Evolutionary conservation across 1,140 invertebrate species (phyloP).

Genomic region (Caenorhabditis briggsae): DNA sequence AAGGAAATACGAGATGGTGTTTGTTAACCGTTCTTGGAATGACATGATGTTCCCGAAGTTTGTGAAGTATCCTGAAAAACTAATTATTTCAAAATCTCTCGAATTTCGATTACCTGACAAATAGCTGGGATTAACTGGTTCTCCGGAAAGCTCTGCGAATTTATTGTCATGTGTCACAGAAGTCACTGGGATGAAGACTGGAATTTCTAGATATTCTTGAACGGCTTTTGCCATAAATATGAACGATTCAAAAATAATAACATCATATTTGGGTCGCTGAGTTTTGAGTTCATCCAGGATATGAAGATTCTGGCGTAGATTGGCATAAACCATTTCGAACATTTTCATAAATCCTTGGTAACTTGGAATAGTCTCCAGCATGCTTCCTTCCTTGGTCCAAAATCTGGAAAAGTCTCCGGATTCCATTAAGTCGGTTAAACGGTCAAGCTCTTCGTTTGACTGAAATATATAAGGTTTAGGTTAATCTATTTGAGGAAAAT

Average conservation of each 20-base stretch:
- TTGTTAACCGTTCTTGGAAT: slow-evolving; percentile 7
- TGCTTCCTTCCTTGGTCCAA: slow-evolving; percentile 13
- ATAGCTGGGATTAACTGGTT: slow-evolving; percentile 13
- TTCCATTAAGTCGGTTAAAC: not conserved
- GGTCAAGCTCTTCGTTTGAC: not conserved
- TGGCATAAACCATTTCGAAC: not conserved
- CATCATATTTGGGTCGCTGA: slow-evolving; percentile 6
- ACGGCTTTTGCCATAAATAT: slow-evolving; percentile 14
- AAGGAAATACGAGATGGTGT: slow-evolving; percentile 12
- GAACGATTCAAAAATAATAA: slow-evolving; percentile 8
- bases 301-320: not conserved
- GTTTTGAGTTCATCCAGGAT: slow-evolving; percentile 4
- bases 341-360: slow-evolving; percentile 1
- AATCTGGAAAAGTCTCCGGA: slow-evolving; percentile 1
- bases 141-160: slow-evolving; percentile 16
- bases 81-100: not conserved
- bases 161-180: slow-evolving; percentile 21
- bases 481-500: not conserved
- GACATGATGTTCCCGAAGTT: slow-evolving; percentile 19
- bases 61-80: slow-evolving; percentile 28
- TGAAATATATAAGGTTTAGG: not conserved
- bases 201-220: slow-evolving; percentile 44
- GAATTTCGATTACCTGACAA: not conserved
- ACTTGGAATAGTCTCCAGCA: slow-evolving; percentile 37
- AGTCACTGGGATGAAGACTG: slow-evolving; percentile 19